Evolutionary conservation across 2,888 invertebrate species (phyloP), one percentile per base, ranked within the genome.

Genomic region (Rhodophaea formosa): DNA sequence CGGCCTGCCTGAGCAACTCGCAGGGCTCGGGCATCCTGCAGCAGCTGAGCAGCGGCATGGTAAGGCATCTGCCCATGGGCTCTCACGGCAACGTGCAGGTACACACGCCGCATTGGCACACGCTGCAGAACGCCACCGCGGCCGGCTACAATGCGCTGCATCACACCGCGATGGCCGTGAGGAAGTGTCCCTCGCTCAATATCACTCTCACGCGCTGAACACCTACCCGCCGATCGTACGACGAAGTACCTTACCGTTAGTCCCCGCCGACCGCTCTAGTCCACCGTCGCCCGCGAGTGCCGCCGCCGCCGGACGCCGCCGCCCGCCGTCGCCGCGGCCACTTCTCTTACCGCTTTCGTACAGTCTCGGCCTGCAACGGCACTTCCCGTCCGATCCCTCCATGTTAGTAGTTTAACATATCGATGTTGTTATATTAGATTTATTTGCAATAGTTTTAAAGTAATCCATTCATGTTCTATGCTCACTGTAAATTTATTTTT

Each of bases 11-110:
- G 67, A 94, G 95, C 79, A 93, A 93, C 72, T 94, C 94, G 56
- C 94, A 93, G 75, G 95, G 95, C 74, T 93, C 95, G 64, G 95
- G 96, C 66, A 91, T 97, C 63, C 91, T 97, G 69, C 97, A 97
- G 80, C 97, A 97, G 88, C 93, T 97, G 83, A 96, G 97, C 93
- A 95, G 95, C 89, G 97, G 97, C 93, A 95, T 97, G 96, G 97
- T 97, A 96, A 97, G 97, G 93, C 95, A 94, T 91, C 92, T 94
- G 86, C 94, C 94, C 79, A 81, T 82, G 72, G 93, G 93, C 88
- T 92, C 93, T 87, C 93, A 93, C 88, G 93, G 92, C 92, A 93
- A 92, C 79, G 91, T 88, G 82, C 92, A 91, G 78, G 75, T 74
- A 69, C 80, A 72, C 75, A 78, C 80, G 75, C 62, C 68, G 54